Evolutionary conservation across 2,797 vertebrate species (phyloP), one percentile per base, ranked within the genome.

Genomic region (Gymnopithys bicolor): DNA sequence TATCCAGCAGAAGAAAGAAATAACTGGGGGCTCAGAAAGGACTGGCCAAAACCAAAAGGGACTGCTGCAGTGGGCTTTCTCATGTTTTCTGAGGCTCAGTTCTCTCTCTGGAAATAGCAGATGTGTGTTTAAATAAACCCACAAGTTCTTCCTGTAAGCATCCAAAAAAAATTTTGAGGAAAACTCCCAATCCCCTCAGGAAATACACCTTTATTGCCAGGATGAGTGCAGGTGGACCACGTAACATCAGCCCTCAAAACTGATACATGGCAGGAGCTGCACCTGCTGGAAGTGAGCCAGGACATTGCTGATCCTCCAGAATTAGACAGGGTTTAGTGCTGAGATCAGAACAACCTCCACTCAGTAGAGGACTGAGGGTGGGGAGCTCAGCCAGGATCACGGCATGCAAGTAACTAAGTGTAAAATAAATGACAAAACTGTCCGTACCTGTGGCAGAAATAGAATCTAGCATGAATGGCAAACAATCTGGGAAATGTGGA

Each of bases 311-410:
- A 59, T 16, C 32, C 67, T 88, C 19, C 45, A 37, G n/a, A 77
- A n/a, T 37, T 37, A 71, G 53, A 52, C 8, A 73, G 28, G 23
- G n/a, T 68, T 91, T 11, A 58, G 32, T 5, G 5, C 14, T 15
- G 49, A 81, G 52, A 67, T 46, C 30, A 62, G 45, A 86, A 48
- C 18, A 19, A 70, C 23, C 62, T 76, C 32, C 28, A 33, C 37
- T 28, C 0, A 0, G 19, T 0, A 76, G 7, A 80, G 18, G 24
- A 73, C 46, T n/a, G 27, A 11, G 37, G 5, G 41, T 32, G 63
- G 53, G 17, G 41, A 92, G 35, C 48, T 78, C 86, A 60, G 37
- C 8, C 49, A 78, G 28, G 24, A 60, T 60, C 46, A 37, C 4
- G 33, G 33, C 5, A 3, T 16, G n/a, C 25, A 41, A 67, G 33